Conservation (phyloP, 1,140 invertebrate species). For the Anagrus nilaparvatae region DNA sequence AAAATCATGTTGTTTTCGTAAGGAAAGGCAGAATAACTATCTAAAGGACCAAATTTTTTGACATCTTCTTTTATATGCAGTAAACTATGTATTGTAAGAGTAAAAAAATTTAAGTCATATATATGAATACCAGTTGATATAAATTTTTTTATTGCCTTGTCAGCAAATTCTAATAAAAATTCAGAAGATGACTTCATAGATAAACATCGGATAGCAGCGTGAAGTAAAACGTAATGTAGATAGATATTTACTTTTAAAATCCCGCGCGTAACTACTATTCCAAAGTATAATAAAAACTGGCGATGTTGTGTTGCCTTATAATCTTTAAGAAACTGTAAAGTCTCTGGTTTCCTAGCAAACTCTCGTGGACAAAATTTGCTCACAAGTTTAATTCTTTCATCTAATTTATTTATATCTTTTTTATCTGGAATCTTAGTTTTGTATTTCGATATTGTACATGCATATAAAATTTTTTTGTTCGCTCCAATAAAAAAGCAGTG, state of each 20-base stretch:
- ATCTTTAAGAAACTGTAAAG: background rate
- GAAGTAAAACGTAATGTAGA: background rate
- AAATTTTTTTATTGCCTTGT: background rate
- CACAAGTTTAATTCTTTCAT: background rate
- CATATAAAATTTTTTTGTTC: too few relatives aligned
- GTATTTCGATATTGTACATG: too few relatives aligned
- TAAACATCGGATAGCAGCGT: background rate
- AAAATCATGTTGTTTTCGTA: conserved; percentile 12
- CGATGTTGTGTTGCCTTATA: conserved; percentile 2
- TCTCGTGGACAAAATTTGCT: too few relatives aligned
- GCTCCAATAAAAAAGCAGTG: too few relatives aligned
- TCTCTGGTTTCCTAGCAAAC: too few relatives aligned
- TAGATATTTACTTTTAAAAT: conserved; percentile 13
- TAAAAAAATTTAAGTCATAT: conserved; percentile 3
- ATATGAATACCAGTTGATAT: background rate
- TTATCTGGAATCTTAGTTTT: too few relatives aligned
- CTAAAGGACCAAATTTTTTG: conserved; percentile 15
- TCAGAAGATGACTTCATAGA: background rate
- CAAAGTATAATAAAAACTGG: conserved; percentile 12
- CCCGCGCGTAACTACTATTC: too few relatives aligned
- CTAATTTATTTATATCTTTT: background rate
- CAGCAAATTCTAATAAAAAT: background rate
- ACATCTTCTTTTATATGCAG: conserved; percentile 20
- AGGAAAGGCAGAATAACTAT: conserved; percentile 9
- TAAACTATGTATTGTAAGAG: conserved; percentile 19